Evolutionary conservation across 2,113 vertebrate genomes (phyloP).

Genomic region (Ctenomys sociabilis): DNA sequence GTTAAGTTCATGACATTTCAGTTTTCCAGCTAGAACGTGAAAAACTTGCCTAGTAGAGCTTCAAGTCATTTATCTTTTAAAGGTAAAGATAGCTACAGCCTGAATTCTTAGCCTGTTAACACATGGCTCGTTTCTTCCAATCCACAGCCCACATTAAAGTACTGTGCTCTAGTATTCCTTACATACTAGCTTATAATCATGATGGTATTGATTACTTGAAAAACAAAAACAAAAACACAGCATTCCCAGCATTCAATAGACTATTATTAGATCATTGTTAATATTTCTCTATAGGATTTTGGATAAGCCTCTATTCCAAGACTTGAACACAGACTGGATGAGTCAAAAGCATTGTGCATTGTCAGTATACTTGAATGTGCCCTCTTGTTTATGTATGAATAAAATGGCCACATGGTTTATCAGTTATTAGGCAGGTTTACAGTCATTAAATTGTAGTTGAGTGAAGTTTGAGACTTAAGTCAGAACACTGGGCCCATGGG

Average conservation of each 20-base stretch:
- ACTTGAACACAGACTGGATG: background rate
- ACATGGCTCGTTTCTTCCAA: background rate
- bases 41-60: slow-evolving; percentile 64
- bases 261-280: background rate
- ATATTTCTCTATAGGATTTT: background rate
- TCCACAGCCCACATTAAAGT: background rate
- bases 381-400: background rate
- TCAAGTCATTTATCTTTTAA: slow-evolving; percentile 56
- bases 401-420: background rate
- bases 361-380: background rate
- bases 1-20: slow-evolving; percentile 52
- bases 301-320: slow-evolving; percentile 23
- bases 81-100: slow-evolving; percentile 53
- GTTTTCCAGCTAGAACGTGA: slow-evolving; percentile 58
- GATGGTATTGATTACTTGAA: slow-evolving; percentile 20
- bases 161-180: background rate
- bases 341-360: background rate
- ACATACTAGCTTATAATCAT: background rate
- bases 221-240: slow-evolving; percentile 16
- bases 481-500: background rate
- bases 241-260: background rate
- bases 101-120: background rate
- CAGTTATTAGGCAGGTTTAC: slow-evolving; percentile 20
- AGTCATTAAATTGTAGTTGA: background rate
- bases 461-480: background rate